A percentile compares a stretch with the other conserved stretches of the same genome.
Conservation (phyloP, 2,113 vertebrate genomes). For the Serinus canaria region DNA sequence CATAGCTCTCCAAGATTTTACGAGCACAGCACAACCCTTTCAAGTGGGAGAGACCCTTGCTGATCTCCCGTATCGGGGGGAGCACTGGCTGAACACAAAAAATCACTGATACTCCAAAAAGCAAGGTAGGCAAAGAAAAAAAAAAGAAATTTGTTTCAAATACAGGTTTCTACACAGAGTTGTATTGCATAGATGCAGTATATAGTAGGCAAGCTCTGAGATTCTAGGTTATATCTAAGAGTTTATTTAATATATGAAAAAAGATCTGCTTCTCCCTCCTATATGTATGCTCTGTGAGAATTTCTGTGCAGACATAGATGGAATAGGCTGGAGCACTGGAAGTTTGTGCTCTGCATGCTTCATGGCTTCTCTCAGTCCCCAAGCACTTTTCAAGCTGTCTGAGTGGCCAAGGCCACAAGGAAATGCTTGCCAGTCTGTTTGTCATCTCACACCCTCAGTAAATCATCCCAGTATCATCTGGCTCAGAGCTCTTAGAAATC, state of each 20-base stretch:
- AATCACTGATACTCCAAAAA: background rate
- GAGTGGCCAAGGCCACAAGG: background rate
- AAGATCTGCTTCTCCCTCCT: background rate
- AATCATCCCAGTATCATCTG: slow-evolving; percentile 27
- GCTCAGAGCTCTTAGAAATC: background rate
- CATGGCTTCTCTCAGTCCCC: background rate
- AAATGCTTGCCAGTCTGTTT: background rate
- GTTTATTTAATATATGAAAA: background rate
- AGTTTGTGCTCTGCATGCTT: background rate
- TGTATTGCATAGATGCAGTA: background rate
- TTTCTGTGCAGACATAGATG: background rate
- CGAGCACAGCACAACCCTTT: background rate
- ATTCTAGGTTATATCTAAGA: background rate
- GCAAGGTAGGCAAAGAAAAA: background rate
- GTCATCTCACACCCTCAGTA: background rate
- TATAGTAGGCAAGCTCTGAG: background rate
- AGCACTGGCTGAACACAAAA: background rate
- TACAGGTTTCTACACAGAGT: background rate
- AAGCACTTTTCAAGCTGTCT: background rate
- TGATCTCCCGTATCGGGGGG: fast-evolving
- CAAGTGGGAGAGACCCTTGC: background rate
- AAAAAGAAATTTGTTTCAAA: background rate
- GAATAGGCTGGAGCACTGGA: background rate
- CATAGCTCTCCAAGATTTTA: background rate
- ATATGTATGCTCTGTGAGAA: background rate